Base-by-base conservation (phyloP, 2,113 vertebrate genomes). In the Stegastes partitus region DNA sequence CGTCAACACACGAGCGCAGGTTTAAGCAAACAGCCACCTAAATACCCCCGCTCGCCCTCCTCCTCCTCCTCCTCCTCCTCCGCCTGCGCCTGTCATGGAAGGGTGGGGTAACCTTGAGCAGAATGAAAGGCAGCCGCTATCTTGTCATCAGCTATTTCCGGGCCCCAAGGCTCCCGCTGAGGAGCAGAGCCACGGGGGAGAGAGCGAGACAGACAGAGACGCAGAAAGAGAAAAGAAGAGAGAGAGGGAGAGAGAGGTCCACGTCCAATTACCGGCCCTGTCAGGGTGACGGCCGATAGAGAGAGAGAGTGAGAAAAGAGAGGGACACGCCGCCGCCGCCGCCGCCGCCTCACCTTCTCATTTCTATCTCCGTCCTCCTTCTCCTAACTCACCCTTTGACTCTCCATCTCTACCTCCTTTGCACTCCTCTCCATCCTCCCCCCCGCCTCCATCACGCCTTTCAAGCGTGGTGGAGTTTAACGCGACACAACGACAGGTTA, bases 111-210 rank as follows among this genome's bases (percentile, higher is more conserved):
- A 94, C 94, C 94, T 95, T 94, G 91, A 87, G 90, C 81, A 19
- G 87, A 93, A 87, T 94, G 93, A 95, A 95, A 95, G 93, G 90
- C 92, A 93, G 93, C 84, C 79, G 72, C 92, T 94, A 94, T 94
- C 94, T 94, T 94, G 94, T 95, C 95, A 95, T 95, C 93, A 94
- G 93, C 94, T 91, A 89, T 94, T 94, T 94, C 88, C 80, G 85
- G 93, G 91, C 89, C 89, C 84, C 76, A 74, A 88, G 90, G 93
- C 92, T 91, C 91, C 93, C 69, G 87, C 91, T 91, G 94, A 92
- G 91, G 85, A 88, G 87, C 65, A n/a, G 73, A 88, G 91, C 83
- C 91, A 89, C 73, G 74, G 77, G 88, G 83, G 89, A 87, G 78
- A 84, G 81, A 54, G 73, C 22, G 49, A 77, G 72, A 73, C 42